Evolutionary conservation across 1,140 invertebrate species (phyloP), one percentile per base, ranked within the genome.

Genomic region (Schlechtendalia chinensis): DNA sequence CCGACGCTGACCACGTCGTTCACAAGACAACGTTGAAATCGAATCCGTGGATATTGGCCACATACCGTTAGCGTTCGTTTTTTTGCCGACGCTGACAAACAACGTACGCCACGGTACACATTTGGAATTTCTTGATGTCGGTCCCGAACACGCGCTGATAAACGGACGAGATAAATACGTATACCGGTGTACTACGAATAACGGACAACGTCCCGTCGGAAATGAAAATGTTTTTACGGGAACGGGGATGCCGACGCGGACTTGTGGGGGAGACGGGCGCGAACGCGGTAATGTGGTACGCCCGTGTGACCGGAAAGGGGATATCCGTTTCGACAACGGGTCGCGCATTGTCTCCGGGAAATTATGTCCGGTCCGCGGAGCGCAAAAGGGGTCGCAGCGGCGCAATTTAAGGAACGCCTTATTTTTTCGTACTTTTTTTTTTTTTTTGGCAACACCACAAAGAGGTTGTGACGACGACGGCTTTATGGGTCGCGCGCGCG

Each of bases 301-400:
- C 24, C 3, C 24, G 47, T n/a, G 47, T 72, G 47, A 29, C 47
- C 67, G 67, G 67, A 71, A 71, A 39, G 16, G 53, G 67, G 67
- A 71, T 71, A 54, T 72, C 50, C 69, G 47, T 72, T 72, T 29
- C 17, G 24, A 72, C 47, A 54, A 72, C 27, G 10, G 47, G 50
- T 32, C 24, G 47, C 3, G 24, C 50, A 72, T 54, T 54, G 47
- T 72, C 10, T 12, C 47, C 69, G 47, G 19, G 27, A 54, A 72
- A 29, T 72, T 72, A 53, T 24, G 24, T 69, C 65, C 39, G 6
- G 1, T 69, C 65, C 39, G 6, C 14, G n/a, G n/a, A 69, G 67
- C 24, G 45, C n/a, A 24, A 69, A 69, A 69, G 67, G 67, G 67
- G 67, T 69, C 45, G 50, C 45, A 39, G 22, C 14, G 39, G 67